Percentiles rank a stretch among this genome's conserved stretches.
phyloP scores from a whole-genome alignment of 2,888 invertebrate genomes.

The Phyllotreta striolata region DNA sequence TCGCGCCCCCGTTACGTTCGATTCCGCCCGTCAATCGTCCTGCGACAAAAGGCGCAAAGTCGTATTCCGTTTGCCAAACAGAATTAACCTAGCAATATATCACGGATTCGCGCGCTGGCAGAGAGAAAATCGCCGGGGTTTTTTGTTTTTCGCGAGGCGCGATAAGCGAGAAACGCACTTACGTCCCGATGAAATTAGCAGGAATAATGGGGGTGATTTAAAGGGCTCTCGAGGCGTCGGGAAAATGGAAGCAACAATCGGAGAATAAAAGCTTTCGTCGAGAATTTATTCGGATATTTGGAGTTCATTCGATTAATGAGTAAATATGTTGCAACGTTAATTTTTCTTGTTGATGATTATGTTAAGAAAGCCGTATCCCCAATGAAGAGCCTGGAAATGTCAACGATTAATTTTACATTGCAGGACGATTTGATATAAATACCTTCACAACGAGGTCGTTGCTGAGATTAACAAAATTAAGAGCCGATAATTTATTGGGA shows the following conservation, averaged over 20 bases:
- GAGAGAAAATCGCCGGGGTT: slow-evolving; percentile 2
- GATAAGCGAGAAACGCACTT: too few species aligned
- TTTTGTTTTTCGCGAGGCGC: too few species aligned
- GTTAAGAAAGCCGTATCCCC: slow-evolving; percentile 10
- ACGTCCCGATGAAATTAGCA: too few species aligned
- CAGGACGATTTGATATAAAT: neutral
- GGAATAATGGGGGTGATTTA: too few species aligned
- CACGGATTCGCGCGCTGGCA: slow-evolving; percentile 17
- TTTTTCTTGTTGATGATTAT: slow-evolving; percentile 1
- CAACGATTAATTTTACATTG: neutral
- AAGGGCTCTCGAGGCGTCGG: too few species aligned
- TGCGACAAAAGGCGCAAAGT: slow-evolving; percentile 34
- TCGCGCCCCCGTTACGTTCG: slow-evolving; percentile 17
- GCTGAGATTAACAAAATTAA: neutral
- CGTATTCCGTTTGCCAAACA: slow-evolving; percentile 35
- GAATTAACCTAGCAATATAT: slow-evolving; percentile 36
- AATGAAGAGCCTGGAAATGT: slow-evolving; percentile 6
- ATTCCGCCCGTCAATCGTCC: slow-evolving; percentile 32
- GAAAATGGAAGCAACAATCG: too few species aligned
- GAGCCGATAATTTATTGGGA: slow-evolving; percentile 1
- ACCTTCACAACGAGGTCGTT: neutral
- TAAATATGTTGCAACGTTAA: neutral
- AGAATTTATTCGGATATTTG: too few species aligned
- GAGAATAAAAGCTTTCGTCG: too few species aligned
- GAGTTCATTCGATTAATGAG: too few species aligned